phyloP scores from a whole-genome alignment of 37 sponge, comb jelly and placozoan species.

The Aphrocallistes beatrix region DNA sequence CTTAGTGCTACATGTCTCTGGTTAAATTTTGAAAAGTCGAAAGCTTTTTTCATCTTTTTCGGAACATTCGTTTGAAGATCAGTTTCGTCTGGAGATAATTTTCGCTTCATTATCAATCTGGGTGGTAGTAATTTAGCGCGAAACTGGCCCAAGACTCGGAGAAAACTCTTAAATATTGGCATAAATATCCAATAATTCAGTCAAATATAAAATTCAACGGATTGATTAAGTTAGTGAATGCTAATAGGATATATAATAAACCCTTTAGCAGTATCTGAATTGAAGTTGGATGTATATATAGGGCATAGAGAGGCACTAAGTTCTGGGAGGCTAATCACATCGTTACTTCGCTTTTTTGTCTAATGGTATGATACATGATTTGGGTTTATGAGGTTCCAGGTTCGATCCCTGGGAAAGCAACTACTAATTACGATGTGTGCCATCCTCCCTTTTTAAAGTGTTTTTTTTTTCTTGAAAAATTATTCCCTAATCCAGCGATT shows the following conservation, averaged over 20 bases:
- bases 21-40: slow-evolving; percentile 38
- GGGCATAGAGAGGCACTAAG: neutral
- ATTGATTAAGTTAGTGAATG: neutral
- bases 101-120: neutral
- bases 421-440: neutral
- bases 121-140: too few species aligned
- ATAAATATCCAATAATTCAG: too few species aligned
- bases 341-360: slow-evolving; percentile 13
- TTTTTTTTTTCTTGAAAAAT: too few species aligned
- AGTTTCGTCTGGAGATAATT: neutral
- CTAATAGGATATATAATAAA: neutral
- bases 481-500: too few species aligned
- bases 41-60: neutral
- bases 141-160: too few species aligned
- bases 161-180: too few species aligned
- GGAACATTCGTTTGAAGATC: neutral
- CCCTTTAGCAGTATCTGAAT: neutral
- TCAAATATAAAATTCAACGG: too few species aligned
- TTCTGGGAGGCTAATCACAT: neutral
- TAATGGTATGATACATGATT: slow-evolving; percentile 2
- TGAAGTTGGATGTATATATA: neutral
- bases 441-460: slow-evolving; percentile 9
- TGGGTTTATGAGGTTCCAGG: neutral
- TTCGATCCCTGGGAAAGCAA: neutral
- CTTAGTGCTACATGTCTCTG: slow-evolving; percentile 71